Evolutionary conservation across 1,140 invertebrate genomes (phyloP).

Genomic region (Microvelia longipes): DNA sequence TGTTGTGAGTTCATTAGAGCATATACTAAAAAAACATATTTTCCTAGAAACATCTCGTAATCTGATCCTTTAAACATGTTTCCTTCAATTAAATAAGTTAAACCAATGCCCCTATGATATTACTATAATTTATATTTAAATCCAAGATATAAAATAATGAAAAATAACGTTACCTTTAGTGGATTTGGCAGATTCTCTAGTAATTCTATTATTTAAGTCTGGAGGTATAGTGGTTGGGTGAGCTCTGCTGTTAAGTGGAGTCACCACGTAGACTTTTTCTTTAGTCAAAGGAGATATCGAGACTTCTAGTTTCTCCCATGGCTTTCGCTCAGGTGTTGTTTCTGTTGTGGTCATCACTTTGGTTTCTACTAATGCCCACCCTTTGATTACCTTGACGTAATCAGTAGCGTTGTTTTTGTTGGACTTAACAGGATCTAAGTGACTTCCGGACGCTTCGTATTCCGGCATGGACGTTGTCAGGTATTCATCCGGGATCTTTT

Average conservation of each 20-base stretch:
- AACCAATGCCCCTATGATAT: too few relatives aligned
- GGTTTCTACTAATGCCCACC: conserved; percentile 21
- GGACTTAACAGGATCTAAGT: neutral
- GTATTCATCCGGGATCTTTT: conserved; percentile 59
- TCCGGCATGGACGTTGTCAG: conserved; percentile 41
- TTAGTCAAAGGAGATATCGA: conserved; percentile 51
- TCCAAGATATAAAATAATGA: neutral
- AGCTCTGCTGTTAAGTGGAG: conserved; percentile 38
- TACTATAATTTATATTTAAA: too few relatives aligned
- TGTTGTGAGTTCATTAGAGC: too few relatives aligned
- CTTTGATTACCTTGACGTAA: conserved; percentile 12
- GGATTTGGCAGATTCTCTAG: neutral
- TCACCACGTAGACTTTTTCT: conserved; percentile 62
- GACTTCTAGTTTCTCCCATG: conserved; percentile 48
- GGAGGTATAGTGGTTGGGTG: neutral
- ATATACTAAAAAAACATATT: too few relatives aligned
- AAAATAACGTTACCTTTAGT: neutral
- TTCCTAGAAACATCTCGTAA: too few relatives aligned
- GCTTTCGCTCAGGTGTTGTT: conserved; percentile 16
- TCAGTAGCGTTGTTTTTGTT: conserved; percentile 23
- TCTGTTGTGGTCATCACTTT: conserved; percentile 16
- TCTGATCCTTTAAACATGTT: too few relatives aligned
- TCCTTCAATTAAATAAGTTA: too few relatives aligned
- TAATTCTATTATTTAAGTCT: neutral
- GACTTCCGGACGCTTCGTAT: conserved; percentile 21